These are phyloP conservation scores for Heliornis fulica DNA, from an alignment of 2,113 vertebrate genomes.

Conservation along the genomic window DNA sequence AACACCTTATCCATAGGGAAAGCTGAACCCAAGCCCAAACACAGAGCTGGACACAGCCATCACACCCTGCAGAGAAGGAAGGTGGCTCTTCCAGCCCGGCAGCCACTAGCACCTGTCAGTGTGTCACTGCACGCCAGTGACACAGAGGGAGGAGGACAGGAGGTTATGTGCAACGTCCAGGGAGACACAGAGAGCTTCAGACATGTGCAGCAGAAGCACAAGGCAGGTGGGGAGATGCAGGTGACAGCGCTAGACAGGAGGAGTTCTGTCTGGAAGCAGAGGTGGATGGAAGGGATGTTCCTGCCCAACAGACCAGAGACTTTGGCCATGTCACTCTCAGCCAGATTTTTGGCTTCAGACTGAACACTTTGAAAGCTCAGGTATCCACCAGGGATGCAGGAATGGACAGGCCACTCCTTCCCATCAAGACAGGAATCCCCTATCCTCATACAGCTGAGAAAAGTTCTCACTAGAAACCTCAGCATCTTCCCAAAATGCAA, in stretches of 20 bases:
- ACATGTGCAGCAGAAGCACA: neutral
- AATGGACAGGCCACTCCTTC: neutral
- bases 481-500: neutral
- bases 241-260: fast-evolving
- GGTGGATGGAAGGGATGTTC: neutral
- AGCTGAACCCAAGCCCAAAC: neutral
- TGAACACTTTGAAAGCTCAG: neutral
- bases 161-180: neutral
- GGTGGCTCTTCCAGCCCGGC: neutral
- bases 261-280: neutral
- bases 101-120: neutral
- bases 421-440: fast-evolving
- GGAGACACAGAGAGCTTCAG: neutral
- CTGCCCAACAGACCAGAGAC: neutral
- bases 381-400: neutral
- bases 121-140: neutral
- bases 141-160: neutral
- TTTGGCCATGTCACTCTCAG: neutral
- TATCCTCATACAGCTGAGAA: fast-evolving
- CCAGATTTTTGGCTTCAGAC: neutral
- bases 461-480: fast-evolving
- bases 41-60: fast-evolving
- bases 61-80: neutral
- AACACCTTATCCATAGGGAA: neutral
- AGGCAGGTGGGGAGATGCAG: fast-evolving